These are phyloP conservation scores for Taphrorychus bicolor DNA, from an alignment of 2,888 invertebrate genomes.

Conservation along the genomic window DNA sequence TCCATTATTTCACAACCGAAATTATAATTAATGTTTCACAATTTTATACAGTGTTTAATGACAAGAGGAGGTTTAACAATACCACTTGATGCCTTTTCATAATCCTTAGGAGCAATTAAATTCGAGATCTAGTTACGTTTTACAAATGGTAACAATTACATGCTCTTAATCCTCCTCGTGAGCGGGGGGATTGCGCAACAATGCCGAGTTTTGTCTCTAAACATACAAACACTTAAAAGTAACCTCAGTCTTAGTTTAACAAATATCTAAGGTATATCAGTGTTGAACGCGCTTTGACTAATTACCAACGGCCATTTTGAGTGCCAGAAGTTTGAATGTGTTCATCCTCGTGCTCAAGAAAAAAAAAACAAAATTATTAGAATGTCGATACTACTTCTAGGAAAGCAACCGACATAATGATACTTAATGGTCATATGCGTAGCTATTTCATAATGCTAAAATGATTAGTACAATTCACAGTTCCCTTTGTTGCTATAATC, in stretches of 20 bases:
- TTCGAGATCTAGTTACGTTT: not conserved
- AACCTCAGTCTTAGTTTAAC: constrained; percentile 3
- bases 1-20: not conserved
- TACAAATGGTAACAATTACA: constrained; percentile 4
- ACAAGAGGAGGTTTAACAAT: constrained; percentile 1
- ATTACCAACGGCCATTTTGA: not conserved
- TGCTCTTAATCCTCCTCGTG: constrained; percentile 4
- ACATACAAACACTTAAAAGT: constrained; percentile 5
- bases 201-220: not conserved
- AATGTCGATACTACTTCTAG: not conserved
- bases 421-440: not conserved
- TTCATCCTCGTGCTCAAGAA: not conserved
- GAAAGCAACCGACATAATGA: not conserved
- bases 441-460: constrained; percentile 13
- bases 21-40: not conserved
- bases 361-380: not conserved
- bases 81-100: not conserved
- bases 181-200: constrained; percentile 1
- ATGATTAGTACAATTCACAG: constrained; percentile 16
- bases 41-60: not conserved
- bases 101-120: not conserved
- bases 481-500: constrained; percentile 19
- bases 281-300: too few relatives aligned
- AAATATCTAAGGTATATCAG: too few relatives aligned
- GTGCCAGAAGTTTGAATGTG: not conserved